Evolutionary conservation across 2,113 vertebrate genomes (phyloP).

Genomic region (Plotosus lineatus): DNA sequence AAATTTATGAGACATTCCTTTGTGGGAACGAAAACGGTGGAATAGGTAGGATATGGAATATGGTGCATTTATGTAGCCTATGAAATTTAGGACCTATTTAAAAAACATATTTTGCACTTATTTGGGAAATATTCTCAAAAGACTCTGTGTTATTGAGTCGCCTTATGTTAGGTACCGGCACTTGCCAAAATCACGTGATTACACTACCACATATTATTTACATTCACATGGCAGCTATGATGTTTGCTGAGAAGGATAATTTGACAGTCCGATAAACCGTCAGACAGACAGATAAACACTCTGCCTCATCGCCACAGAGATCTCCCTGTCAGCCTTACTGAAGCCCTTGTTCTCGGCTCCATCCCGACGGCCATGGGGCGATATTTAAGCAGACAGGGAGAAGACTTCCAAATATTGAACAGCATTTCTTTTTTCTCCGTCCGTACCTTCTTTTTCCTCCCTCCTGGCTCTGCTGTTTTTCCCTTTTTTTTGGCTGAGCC

Average conservation of each 20-base stretch:
- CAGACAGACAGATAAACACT: constrained; percentile 77
- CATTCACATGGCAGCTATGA: constrained; percentile 66
- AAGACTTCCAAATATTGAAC: constrained; percentile 81
- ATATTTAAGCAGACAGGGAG: constrained; percentile 81
- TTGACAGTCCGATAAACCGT: constrained; percentile 82
- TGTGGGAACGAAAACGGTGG: not conserved
- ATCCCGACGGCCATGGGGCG: constrained; percentile 75
- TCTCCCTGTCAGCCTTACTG: constrained; percentile 80
- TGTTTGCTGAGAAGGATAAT: constrained; percentile 81
- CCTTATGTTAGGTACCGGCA: constrained; percentile 21
- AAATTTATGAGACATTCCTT: constrained; percentile 28
- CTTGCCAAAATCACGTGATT: constrained; percentile 62
- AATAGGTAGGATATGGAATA: not conserved
- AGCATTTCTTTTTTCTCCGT: constrained; percentile 65
- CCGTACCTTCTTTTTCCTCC: constrained; percentile 63
- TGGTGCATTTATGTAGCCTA: not conserved
- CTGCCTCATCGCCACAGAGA: constrained; percentile 73
- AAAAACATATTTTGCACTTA: constrained; percentile 21
- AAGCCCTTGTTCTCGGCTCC: constrained; percentile 71
- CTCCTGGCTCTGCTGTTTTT: constrained; percentile 62
- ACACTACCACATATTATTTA: constrained; percentile 68
- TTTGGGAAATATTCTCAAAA: constrained; percentile 55
- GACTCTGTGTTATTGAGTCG: constrained; percentile 59
- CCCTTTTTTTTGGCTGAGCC: constrained; percentile 54
- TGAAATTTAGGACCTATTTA: constrained; percentile 17